phyloP scores from a whole-genome alignment of 2,797 vertebrate species.

The Knipowitschia caucasica region DNA sequence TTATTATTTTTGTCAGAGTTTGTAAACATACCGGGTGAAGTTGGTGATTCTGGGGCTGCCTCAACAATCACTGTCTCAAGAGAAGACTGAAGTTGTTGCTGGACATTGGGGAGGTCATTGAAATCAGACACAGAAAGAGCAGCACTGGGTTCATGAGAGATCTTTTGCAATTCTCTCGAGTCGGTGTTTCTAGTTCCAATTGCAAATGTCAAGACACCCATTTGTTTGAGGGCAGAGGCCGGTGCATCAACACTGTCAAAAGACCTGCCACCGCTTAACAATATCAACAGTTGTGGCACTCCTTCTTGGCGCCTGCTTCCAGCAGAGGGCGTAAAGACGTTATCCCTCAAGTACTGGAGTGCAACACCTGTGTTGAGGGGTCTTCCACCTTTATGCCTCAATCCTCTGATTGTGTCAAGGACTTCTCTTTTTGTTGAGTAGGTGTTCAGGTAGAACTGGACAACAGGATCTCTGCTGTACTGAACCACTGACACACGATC shows the following conservation, averaged over 20 bases:
- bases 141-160: background rate
- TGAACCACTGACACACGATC: conserved; percentile 52
- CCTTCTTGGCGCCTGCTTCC: conserved; percentile 81
- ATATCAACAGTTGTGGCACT: conserved; percentile 41
- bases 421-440: conserved; percentile 31
- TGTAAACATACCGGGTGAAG: conserved; percentile 39
- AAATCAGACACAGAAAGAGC: conserved; percentile 1
- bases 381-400: conserved; percentile 45
- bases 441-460: conserved; percentile 51
- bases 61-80: conserved; percentile 29
- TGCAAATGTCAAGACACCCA: conserved; percentile 68
- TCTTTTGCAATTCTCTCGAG: background rate
- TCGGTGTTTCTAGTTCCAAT: conserved; percentile 55
- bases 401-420: conserved; percentile 32
- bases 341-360: conserved; percentile 41
- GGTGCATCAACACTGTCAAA: conserved; percentile 71
- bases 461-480: conserved; percentile 48
- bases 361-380: conserved; percentile 57
- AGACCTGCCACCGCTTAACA: conserved; percentile 71
- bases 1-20: background rate
- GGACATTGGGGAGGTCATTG: conserved; percentile 30
- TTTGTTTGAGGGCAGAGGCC: conserved; percentile 67
- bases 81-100: conserved; percentile 32
- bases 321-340: conserved; percentile 74
- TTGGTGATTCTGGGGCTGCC: conserved; percentile 14